Percentiles rank a stretch among this genome's conserved stretches.
Conservation (phyloP, 1,140 invertebrate genomes). For the Monomorium pharaonis region DNA sequence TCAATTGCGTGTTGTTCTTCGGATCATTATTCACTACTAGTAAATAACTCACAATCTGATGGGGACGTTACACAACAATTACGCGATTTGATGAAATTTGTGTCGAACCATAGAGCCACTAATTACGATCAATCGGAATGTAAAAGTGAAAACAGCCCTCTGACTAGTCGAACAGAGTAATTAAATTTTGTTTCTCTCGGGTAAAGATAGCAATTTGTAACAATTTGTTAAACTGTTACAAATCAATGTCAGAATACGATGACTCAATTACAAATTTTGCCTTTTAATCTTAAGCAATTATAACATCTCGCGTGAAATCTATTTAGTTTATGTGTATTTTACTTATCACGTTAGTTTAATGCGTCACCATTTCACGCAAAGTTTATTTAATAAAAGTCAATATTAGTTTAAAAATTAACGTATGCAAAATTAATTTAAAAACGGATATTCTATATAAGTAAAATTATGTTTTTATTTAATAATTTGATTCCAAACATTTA, state of each 20-base stretch:
- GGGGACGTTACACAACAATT: constrained; percentile 27
- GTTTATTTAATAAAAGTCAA: constrained; percentile 7
- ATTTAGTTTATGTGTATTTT: not conserved
- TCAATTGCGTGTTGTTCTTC: not conserved
- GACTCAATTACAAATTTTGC: not conserved
- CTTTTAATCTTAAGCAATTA: not conserved
- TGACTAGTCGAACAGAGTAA: not conserved
- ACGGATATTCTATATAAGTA: not conserved
- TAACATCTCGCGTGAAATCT: not conserved
- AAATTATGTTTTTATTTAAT: not conserved
- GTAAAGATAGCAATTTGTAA: not conserved
- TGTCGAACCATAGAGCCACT: not conserved
- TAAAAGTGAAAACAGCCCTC: not conserved
- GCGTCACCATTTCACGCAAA: not conserved
- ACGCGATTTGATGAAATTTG: constrained; percentile 11
- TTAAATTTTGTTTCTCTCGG: not conserved
- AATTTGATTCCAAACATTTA: not conserved
- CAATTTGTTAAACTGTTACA: constrained; percentile 10
- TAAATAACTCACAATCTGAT: not conserved
- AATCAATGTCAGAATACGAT: constrained; percentile 1
- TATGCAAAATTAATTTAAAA: not conserved
- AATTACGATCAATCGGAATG: constrained; percentile 2
- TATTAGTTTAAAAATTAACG: not conserved
- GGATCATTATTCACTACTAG: not conserved
- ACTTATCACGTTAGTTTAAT: not conserved